Evolutionary conservation across 2,113 vertebrate species (phyloP).

Genomic region (Lonchura striata): DNA sequence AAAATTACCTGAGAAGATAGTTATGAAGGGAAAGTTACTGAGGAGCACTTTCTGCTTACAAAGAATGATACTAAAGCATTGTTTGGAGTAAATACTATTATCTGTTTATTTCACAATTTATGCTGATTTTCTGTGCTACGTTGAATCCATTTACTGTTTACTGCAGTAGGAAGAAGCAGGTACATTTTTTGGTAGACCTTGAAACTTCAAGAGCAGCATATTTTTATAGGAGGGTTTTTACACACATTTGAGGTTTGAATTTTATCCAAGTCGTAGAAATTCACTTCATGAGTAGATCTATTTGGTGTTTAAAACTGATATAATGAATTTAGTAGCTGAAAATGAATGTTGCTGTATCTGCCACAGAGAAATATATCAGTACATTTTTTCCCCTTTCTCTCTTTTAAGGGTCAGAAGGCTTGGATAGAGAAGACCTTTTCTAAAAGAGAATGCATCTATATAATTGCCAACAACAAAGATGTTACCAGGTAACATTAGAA

Average conservation of each 20-base stretch:
- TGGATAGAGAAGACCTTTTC: conserved; percentile 96
- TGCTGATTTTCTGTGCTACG: not conserved
- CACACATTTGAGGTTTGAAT: not conserved
- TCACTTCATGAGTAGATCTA: not conserved
- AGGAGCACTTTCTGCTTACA: not conserved
- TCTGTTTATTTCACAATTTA: not conserved
- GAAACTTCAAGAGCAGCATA: not conserved
- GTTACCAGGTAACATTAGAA: conserved; percentile 78
- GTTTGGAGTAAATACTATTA: not conserved
- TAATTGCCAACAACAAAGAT: conserved; percentile 89
- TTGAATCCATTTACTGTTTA: not conserved
- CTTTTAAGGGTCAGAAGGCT: conserved; percentile 84
- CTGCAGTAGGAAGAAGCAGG: not conserved
- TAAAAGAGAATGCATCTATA: conserved; percentile 89
- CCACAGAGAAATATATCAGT: not conserved
- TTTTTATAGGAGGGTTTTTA: not conserved
- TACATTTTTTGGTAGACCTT: not conserved
- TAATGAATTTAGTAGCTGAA: not conserved
- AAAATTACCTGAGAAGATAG: not conserved
- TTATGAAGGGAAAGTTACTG: not conserved
- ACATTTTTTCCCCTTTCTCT: not conserved
- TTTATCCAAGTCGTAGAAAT: not conserved
- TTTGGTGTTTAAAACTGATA: not conserved
- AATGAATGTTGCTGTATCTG: not conserved
- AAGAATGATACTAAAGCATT: not conserved